Conservation (phyloP, 2,113 vertebrate species). For the Erythrocebus patas region DNA sequence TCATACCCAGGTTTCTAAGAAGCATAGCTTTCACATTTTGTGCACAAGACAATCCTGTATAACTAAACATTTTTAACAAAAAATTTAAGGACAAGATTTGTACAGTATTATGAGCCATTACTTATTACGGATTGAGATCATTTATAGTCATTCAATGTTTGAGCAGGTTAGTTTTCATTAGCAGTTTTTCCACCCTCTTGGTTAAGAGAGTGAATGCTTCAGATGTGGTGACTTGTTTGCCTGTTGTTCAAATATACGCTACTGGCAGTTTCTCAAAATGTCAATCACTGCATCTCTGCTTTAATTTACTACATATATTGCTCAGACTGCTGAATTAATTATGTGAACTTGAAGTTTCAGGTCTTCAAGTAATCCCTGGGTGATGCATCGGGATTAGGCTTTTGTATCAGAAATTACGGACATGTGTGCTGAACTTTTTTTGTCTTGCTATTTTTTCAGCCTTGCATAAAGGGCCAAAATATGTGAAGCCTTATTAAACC, state of each 20-base stretch:
- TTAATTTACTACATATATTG: conserved; percentile 50
- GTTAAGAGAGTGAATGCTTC: conserved; percentile 72
- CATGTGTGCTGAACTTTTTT: neutral
- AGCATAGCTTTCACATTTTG: neutral
- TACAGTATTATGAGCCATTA: neutral
- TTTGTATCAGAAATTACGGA: conserved; percentile 7
- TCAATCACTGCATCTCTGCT: conserved; percentile 2
- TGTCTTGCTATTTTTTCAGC: neutral
- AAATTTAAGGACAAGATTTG: neutral
- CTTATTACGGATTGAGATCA: neutral
- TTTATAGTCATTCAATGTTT: conserved; percentile 71
- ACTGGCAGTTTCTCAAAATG: conserved; percentile 70
- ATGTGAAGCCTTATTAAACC: neutral
- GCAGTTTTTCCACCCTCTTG: conserved; percentile 58
- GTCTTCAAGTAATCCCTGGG: neutral
- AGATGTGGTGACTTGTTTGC: conserved; percentile 74
- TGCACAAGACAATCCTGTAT: neutral
- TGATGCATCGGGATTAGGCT: conserved; percentile 38
- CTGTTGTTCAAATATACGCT: conserved; percentile 71
- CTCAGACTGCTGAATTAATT: conserved; percentile 77
- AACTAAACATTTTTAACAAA: neutral
- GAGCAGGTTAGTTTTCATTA: conserved; percentile 66
- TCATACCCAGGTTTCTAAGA: neutral
- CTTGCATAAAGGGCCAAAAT: neutral
- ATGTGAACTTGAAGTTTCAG: conserved; percentile 67